Evolutionary conservation across 1,140 invertebrate genomes (phyloP).

Genomic region (Chrysopa pallens): DNA sequence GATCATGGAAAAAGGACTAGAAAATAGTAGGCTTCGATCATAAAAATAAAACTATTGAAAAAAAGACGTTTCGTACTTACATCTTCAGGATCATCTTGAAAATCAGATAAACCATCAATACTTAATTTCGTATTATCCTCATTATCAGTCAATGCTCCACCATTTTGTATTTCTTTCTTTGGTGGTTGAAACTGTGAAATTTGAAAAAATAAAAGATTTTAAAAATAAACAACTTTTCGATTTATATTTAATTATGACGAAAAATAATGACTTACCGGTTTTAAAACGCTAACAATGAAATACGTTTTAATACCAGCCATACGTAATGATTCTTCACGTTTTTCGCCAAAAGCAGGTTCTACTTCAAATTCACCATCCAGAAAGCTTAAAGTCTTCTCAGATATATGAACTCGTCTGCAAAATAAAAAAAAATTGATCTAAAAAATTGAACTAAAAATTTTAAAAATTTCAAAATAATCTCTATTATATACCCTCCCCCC

Average conservation of each 20-base stretch:
- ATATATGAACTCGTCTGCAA: constrained; percentile 81
- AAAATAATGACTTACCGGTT: constrained; percentile 42
- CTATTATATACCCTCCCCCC: too few relatives aligned
- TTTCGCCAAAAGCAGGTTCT: constrained; percentile 79
- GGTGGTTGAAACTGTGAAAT: constrained; percentile 6
- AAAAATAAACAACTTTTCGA: background rate
- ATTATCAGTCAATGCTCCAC: constrained; percentile 16
- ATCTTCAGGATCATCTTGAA: constrained; percentile 19
- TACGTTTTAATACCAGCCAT: constrained; percentile 79
- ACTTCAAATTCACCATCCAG: constrained; percentile 88
- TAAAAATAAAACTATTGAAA: too few relatives aligned
- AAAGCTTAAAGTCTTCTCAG: constrained; percentile 78
- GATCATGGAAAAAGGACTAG: too few relatives aligned
- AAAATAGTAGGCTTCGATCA: too few relatives aligned
- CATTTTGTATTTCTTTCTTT: constrained; percentile 21
- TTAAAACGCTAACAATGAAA: constrained; percentile 74
- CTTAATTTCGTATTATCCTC: constrained; percentile 18
- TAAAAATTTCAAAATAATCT: too few relatives aligned
- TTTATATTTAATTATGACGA: background rate
- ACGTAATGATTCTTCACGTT: constrained; percentile 67
- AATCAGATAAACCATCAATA: constrained; percentile 18
- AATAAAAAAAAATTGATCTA: background rate
- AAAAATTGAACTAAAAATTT: too few relatives aligned
- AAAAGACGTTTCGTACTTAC: constrained; percentile 14
- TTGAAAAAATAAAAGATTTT: constrained; percentile 1